phyloP scores from a whole-genome alignment of 64 coral and sea anemone species.

The Porites australiensis region DNA sequence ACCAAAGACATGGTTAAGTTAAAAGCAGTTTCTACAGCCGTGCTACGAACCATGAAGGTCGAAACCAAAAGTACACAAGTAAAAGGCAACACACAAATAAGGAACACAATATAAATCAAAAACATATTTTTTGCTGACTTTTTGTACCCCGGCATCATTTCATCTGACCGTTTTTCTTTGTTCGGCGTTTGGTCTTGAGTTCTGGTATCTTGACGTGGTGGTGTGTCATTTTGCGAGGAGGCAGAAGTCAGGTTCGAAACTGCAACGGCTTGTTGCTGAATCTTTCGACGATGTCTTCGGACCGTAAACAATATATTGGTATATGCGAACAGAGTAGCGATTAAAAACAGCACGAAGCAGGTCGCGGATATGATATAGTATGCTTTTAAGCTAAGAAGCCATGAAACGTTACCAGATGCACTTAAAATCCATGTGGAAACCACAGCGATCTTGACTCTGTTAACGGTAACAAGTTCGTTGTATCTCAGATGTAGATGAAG shows the following conservation, averaged over 20 bases:
- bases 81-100: not conserved
- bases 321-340: not conserved
- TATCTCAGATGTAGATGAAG: slow-evolving; percentile 57
- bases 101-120: not conserved
- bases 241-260: not conserved
- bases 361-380: not conserved
- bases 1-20: slow-evolving; percentile 3
- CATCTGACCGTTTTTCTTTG: not conserved
- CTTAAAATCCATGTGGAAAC: not conserved
- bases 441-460: not conserved
- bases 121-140: not conserved
- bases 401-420: not conserved
- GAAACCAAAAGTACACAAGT: not conserved
- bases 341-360: not conserved
- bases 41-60: not conserved
- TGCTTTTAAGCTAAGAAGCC: not conserved
- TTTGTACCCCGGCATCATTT: not conserved
- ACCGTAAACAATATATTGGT: not conserved
- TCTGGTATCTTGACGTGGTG: not conserved
- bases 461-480: slow-evolving; percentile 24
- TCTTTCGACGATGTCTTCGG: not conserved
- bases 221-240: not conserved
- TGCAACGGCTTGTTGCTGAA: not conserved
- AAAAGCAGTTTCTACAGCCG: not conserved
- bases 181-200: not conserved